Evolutionary conservation across 1,140 invertebrate genomes (phyloP).

Genomic region (Zophobas atratus): DNA sequence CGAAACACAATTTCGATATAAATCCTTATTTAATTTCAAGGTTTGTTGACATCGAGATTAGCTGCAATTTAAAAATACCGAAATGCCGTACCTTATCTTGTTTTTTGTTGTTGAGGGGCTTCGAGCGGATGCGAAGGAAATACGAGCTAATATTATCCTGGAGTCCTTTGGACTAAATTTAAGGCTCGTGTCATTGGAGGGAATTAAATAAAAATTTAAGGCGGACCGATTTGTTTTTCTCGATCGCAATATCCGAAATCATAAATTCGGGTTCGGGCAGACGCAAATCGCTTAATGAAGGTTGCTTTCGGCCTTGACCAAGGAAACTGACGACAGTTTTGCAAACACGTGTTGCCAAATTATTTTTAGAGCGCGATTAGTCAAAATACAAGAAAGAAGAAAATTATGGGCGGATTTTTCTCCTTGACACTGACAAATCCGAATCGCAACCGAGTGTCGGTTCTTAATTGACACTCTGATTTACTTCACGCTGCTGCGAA

Average conservation of each 20-base stretch:
- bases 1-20: conserved; percentile 7
- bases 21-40: conserved; percentile 19
- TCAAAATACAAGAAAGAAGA: no score
- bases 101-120: background rate
- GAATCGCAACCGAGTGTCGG: no score
- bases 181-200: background rate
- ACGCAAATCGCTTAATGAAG: no score
- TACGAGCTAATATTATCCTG: conserved; percentile 12
- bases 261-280: background rate
- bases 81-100: conserved; percentile 4
- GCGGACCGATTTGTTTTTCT: conserved; percentile 14
- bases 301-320: no score
- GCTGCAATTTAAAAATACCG: conserved; percentile 10
- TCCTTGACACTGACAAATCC: no score
- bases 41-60: conserved; percentile 1
- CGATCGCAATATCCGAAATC: conserved; percentile 4
- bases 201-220: background rate
- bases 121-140: background rate
- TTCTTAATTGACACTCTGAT: no score
- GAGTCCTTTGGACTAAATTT: conserved; percentile 23
- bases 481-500: no score
- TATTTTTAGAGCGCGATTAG: no score
- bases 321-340: no score
- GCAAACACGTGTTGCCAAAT: no score
- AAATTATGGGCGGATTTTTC: no score